Conservation (phyloP, 2,888 invertebrate genomes). For the Blastobasis adustella region DNA sequence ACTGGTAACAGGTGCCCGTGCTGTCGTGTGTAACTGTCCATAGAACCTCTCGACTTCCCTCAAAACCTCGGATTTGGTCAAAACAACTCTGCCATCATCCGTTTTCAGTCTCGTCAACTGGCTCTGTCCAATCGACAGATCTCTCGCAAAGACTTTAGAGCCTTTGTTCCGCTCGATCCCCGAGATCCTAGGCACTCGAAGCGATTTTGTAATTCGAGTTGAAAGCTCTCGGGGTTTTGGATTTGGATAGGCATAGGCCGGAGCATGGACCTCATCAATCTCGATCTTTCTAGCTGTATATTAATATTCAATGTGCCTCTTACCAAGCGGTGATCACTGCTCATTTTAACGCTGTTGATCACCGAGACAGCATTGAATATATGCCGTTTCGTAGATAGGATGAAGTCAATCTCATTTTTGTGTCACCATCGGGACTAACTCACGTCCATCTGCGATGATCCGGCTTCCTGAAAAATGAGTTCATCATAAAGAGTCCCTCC, state of each 20-base stretch:
- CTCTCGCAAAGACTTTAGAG: not conserved
- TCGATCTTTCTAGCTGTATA: not conserved
- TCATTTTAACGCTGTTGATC: conserved; percentile 26
- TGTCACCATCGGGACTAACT: too few species aligned
- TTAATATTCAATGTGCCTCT: not conserved
- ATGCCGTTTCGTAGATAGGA: not conserved
- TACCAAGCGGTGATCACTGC: not conserved
- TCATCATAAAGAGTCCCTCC: too few species aligned
- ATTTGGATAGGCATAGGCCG: not conserved
- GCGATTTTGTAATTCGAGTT: not conserved
- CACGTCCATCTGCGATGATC: too few species aligned
- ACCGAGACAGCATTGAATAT: conserved; percentile 3
- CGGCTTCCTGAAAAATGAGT: too few species aligned
- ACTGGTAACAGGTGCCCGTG: too few species aligned
- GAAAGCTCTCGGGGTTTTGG: not conserved
- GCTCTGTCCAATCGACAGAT: not conserved
- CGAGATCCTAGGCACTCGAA: not conserved
- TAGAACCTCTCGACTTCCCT: too few species aligned
- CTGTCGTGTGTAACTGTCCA: too few species aligned
- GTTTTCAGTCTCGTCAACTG: too few species aligned
- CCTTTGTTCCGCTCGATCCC: too few species aligned
- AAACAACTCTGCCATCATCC: too few species aligned
- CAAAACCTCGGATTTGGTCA: too few species aligned
- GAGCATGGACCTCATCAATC: not conserved
- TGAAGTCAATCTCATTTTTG: not conserved